phyloP scores from a whole-genome alignment of 2,113 vertebrate species.

The Bombycilla garrulus region DNA sequence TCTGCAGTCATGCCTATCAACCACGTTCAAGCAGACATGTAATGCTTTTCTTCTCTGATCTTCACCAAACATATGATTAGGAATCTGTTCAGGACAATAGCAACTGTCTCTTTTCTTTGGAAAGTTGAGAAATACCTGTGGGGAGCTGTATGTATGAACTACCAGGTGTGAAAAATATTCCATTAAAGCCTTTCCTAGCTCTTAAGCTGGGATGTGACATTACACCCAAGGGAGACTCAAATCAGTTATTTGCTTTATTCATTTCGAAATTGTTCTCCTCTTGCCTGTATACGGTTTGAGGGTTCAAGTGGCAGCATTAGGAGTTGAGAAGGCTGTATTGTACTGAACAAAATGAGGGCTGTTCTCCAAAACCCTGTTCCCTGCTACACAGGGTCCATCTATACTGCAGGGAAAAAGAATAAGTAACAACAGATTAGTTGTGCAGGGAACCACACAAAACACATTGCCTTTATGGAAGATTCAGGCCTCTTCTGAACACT shows the following conservation, averaged over 20 bases:
- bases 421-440: slow-evolving; percentile 61
- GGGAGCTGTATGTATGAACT: background rate
- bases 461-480: background rate
- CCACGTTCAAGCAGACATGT: background rate
- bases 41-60: background rate
- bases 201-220: background rate
- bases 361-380: slow-evolving; percentile 39
- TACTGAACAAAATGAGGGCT: slow-evolving; percentile 54
- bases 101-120: background rate
- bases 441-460: slow-evolving; percentile 27
- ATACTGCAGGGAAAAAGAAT: slow-evolving; percentile 32
- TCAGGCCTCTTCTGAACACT: background rate
- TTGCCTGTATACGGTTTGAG: background rate
- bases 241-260: slow-evolving; percentile 33
- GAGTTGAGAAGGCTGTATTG: slow-evolving; percentile 52
- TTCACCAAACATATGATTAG: background rate
- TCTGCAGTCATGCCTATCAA: background rate
- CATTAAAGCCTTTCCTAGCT: background rate
- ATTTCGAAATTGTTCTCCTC: slow-evolving; percentile 17
- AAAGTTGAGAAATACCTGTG: background rate
- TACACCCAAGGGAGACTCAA: background rate
- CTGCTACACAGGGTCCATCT: slow-evolving; percentile 38
- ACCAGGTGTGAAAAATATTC: background rate
- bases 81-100: background rate
- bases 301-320: slow-evolving; percentile 14